phyloP scores from a whole-genome alignment of 1,140 invertebrate genomes.

The Atta cephalotes region DNA sequence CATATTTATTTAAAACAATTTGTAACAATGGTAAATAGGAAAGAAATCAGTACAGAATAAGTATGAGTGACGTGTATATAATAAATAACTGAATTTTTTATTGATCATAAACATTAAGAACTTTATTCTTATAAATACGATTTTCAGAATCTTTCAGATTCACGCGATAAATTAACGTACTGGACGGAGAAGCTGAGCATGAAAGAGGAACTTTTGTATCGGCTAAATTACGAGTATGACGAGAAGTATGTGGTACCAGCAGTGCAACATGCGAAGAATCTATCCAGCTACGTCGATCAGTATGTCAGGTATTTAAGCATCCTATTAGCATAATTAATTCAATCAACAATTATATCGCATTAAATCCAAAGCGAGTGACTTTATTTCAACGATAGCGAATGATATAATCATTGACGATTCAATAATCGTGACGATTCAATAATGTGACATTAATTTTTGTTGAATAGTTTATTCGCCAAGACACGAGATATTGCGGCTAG shows the following conservation, averaged over 20 bases:
- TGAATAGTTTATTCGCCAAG: constrained; percentile 89
- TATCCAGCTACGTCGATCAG: constrained; percentile 89
- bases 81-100: background rate
- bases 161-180: constrained; percentile 80
- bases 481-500: constrained; percentile 89
- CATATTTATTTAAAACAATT: background rate
- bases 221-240: constrained; percentile 89
- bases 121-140: constrained; percentile 5
- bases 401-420: constrained; percentile 56
- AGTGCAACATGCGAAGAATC: constrained; percentile 89
- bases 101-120: background rate
- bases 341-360: background rate
- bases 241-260: constrained; percentile 89
- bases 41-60: background rate
- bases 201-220: constrained; percentile 88
- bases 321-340: constrained; percentile 28
- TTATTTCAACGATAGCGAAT: constrained; percentile 41
- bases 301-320: constrained; percentile 85
- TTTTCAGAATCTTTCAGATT: constrained; percentile 79
- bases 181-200: constrained; percentile 85
- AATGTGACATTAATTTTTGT: constrained; percentile 64
- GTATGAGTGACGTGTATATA: background rate
- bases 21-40: background rate
- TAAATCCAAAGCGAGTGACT: background rate
- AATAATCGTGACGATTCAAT: constrained; percentile 52